Base-by-base conservation (phyloP, 1,140 invertebrate genomes). In the Pantala flavescens region DNA sequence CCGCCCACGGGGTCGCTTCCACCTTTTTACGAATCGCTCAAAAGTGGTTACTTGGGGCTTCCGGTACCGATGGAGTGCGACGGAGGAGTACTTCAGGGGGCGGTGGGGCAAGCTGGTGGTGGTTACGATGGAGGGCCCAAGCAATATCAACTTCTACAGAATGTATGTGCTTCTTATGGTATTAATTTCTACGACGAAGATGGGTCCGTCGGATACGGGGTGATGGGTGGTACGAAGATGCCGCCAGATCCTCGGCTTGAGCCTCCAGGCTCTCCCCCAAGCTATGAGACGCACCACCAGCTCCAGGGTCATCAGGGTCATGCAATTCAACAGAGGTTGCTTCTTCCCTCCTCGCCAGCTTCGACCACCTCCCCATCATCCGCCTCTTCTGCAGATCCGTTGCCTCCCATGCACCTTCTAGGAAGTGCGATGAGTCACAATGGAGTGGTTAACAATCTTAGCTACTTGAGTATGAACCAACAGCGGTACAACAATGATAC, bases 1-100 rank as follows among this genome's bases (percentile, higher is more conserved):
- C 91, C 91, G 71, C 91, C 91, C 3, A 92, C 91, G 0, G 91
- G 91, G 0, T 92, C 91, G 55, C 80, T 94, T 71, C 92, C 92
- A 10, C 92, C 92, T 0, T 93, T 94, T 79, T 93, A 93, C 79
- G 92, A 93, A 82, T 93, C 90, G 19, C 84, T 94, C 0, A 94
- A 93, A 81, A 87, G 88, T 72, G 90, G 90, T 77, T 86, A 85
- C 75, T 87, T 85, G 77, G 83, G 89, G 71, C 86, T 87, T 73
- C 87, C 86, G 19, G 72, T 80, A n/a, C 76, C 80, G 75, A 91
- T 93, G 85, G 91, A 93, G 74, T 93, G 90, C 80, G 90, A 92
- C 81, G 85, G 91, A 93, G 75, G 93, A 90, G 80, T 90, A 92
- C 81, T 90, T 87, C 23, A 86, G 86, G 76, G 84, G 23, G 85